Evolutionary conservation across 1,140 invertebrate species (phyloP).

Genomic region (Adoxophyes honmai): DNA sequence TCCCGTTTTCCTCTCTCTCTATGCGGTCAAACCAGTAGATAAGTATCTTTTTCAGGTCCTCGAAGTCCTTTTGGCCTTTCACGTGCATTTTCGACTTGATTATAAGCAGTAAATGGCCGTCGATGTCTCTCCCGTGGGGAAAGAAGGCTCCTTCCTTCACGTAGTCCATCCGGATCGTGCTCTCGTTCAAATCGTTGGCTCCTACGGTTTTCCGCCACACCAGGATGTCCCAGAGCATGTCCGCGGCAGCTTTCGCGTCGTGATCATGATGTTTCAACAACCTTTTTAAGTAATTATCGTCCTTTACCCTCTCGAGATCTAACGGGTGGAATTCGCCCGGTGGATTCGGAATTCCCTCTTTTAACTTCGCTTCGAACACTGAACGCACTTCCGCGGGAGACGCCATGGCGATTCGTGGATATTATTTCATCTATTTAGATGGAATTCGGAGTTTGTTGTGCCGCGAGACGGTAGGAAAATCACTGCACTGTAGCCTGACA

Average conservation of each 20-base stretch:
- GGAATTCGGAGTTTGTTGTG: not conserved
- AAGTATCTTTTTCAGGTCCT: constrained; percentile 87
- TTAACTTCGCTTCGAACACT: constrained; percentile 48
- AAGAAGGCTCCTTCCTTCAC: constrained; percentile 87
- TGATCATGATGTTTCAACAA: constrained; percentile 54
- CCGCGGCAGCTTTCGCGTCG: constrained; percentile 74
- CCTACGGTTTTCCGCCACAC: constrained; percentile 90
- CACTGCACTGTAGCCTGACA: too few relatives aligned
- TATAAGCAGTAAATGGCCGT: constrained; percentile 87
- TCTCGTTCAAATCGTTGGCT: constrained; percentile 86
- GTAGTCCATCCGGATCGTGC: constrained; percentile 83
- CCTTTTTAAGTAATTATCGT: constrained; percentile 65
- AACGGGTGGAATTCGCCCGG: constrained; percentile 53
- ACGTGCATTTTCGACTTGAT: constrained; percentile 86
- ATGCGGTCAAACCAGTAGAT: constrained; percentile 93
- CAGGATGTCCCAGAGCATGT: constrained; percentile 89
- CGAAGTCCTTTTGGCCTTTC: constrained; percentile 86
- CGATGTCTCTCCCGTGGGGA: constrained; percentile 86
- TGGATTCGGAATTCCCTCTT: constrained; percentile 37
- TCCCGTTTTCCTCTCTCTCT: constrained; percentile 87
- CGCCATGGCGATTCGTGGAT: constrained; percentile 35
- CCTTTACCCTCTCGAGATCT: constrained; percentile 58
- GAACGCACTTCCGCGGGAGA: constrained; percentile 46
- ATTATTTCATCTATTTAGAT: constrained; percentile 2
- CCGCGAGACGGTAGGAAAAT: not conserved